Percentiles rank a stretch among this genome's conserved stretches.
Conservation (phyloP, 2,888 invertebrate species). For the Dasysyrphus tricinctus region DNA sequence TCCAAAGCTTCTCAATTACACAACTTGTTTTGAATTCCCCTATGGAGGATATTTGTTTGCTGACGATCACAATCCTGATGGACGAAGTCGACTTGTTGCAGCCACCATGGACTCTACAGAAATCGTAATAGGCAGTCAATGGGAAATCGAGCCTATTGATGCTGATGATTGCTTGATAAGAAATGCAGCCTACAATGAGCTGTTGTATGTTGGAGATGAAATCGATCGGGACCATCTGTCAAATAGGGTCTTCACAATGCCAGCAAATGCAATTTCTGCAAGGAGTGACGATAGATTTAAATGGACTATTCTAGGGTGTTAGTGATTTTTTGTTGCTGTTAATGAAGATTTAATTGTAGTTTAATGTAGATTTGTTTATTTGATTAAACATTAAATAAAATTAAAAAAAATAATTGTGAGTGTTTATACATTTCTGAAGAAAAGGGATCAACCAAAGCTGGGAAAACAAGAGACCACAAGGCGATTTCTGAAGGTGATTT, state of each 20-base stretch:
- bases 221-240: conserved; percentile 61
- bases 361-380: not conserved
- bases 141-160: conserved; percentile 56
- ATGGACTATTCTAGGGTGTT: conserved; percentile 64
- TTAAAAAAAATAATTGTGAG: not conserved
- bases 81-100: conserved; percentile 57
- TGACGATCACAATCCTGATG: conserved; percentile 36
- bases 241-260: conserved; percentile 55
- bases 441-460: too few species aligned
- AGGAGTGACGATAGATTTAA: conserved; percentile 52
- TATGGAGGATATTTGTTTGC: conserved; percentile 64
- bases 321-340: not conserved
- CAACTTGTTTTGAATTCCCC: conserved; percentile 64
- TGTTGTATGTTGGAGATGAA: conserved; percentile 65
- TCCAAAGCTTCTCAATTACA: conserved; percentile 49
- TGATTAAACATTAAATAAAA: not conserved
- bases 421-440: not conserved
- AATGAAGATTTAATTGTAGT: not conserved
- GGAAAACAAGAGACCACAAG: too few species aligned
- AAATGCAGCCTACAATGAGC: conserved; percentile 52
- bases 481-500: too few species aligned
- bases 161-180: conserved; percentile 63
- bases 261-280: not conserved
- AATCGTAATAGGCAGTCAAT: conserved; percentile 57
- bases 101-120: conserved; percentile 50